Base-by-base conservation (phyloP, 2,888 invertebrate species). In the Gastracanthus pulcherrimus region DNA sequence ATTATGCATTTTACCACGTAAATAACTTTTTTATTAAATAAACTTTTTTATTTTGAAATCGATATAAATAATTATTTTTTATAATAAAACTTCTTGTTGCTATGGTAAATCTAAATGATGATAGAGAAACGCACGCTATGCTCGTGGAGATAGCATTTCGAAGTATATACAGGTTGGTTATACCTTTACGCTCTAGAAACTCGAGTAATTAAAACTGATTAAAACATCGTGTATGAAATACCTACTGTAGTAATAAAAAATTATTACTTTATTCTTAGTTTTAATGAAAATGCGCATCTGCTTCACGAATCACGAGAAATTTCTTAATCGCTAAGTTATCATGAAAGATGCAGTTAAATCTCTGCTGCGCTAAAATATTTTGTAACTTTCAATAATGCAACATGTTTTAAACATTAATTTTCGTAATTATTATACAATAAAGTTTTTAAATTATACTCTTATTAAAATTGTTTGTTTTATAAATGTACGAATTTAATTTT, bases 141-240 rank as follows among this genome's bases (percentile, higher is more conserved):
- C 3, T 31, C 6, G 11, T 7, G n/a, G 19, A 16, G 13, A 38
- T 48, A 23, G 45, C 45, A 36, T 9, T 70, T 36, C 11, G 69
- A 36, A 48, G 55, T 51, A 16, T 11, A 34, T 31, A 9, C 13
- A 48, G 55, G 23, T 38, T 48, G 34, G 11, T 70, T 29, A 29
- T 62, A 60, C 36, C 51, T 70, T 69, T 80, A 60, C 70, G 75
- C 69, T 80, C 80, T 76, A 55, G 31, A 80, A 64, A 76, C 41
- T 60, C 38, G n/a, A 70, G 64, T 70, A 80, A 80, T 80, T 80
- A 76, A 76, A 55, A 23, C 60, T 69, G 16, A 74, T 76, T 55
- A 76, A 64, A 75, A 62, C 62, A 55, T 48, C 36, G 45, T 19
- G 29, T 48, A 75, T 62, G 45, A 67, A 38, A 51, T 69, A 58